Percentiles rank a stretch among this genome's conserved stretches.
These are phyloP conservation scores for Tridacna gigas DNA, from an alignment of 2,888 invertebrate genomes.

Conservation along the genomic window DNA sequence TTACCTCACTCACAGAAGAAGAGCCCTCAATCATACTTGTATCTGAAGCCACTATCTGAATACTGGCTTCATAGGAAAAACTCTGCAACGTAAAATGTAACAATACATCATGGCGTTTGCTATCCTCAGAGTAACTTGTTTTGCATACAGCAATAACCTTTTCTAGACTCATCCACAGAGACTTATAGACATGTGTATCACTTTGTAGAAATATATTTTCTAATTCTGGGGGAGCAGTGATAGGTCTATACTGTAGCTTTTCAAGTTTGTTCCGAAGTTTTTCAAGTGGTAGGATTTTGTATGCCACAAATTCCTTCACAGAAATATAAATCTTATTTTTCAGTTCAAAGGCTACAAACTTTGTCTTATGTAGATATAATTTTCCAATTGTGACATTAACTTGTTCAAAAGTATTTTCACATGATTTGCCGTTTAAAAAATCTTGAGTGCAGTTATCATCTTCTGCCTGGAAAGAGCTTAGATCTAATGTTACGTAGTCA, in stretches of 20 bases:
- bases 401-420: background rate
- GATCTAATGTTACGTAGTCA: background rate
- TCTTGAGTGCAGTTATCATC: too few species aligned
- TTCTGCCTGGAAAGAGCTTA: background rate
- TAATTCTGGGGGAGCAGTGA: background rate
- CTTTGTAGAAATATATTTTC: background rate
- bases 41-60: background rate
- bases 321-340: background rate
- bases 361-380: background rate
- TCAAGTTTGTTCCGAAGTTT: background rate
- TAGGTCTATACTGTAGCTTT: background rate
- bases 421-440: too few species aligned
- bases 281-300: background rate
- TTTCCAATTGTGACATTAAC: background rate
- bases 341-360: constrained; percentile 2
- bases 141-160: background rate
- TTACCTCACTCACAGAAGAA: background rate
- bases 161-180: background rate
- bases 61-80: background rate
- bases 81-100: background rate
- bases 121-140: background rate
- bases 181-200: background rate
- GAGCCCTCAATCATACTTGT: background rate
- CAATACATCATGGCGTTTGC: background rate
- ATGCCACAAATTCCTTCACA: background rate